Base-by-base conservation (phyloP, 2,113 vertebrate species). In the Oxyura jamaicensis region DNA sequence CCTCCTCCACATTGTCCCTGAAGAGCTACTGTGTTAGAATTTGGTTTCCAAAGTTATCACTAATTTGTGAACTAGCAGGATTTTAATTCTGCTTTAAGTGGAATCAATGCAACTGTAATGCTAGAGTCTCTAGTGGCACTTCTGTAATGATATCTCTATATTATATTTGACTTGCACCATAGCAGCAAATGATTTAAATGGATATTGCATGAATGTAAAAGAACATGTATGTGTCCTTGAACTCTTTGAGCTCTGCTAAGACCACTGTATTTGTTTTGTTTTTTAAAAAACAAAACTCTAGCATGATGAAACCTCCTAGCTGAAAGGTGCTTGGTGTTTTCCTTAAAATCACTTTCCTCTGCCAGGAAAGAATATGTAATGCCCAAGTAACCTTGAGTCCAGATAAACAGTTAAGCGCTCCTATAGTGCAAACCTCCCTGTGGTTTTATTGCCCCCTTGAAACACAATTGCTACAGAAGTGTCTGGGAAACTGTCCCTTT, bases 401-500 rank as follows among this genome's bases (percentile, higher is more conserved):
- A 87, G 48, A 69, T 13, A 82, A 91, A 82, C 33, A 92, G 44
- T 33, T 33, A 75, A 75, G 35, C 42, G 36, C 55, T 88, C 36
- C 36, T 75, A 23, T 2, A 91, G 56, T 28, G 48, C 41, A 84
- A 62, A 84, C 29, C 28, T 81, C 44, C 79, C 50, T 23, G 19
- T 59, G 81, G 44, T 71, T 94, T 96, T 83, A 85, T 17, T 46
- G 69, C n/a, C 41, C 62, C 28, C 41, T 31, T 29, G 63, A 73
- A 95, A 93, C 56, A 73, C 41, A 76, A 17, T 2, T 91, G 35
- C 58, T 91, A 46, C 18, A 33, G 68, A 78, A 93, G 39, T 36
- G 12, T 15, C 39, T 55, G 93, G 74, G 88, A 96, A 96, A 84
- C 17, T 91, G 80, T 59, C 86, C 67, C 48, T 92, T 89, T 60